Conservation (phyloP, 1,140 invertebrate species). For the Procambarus virginalis region DNA sequence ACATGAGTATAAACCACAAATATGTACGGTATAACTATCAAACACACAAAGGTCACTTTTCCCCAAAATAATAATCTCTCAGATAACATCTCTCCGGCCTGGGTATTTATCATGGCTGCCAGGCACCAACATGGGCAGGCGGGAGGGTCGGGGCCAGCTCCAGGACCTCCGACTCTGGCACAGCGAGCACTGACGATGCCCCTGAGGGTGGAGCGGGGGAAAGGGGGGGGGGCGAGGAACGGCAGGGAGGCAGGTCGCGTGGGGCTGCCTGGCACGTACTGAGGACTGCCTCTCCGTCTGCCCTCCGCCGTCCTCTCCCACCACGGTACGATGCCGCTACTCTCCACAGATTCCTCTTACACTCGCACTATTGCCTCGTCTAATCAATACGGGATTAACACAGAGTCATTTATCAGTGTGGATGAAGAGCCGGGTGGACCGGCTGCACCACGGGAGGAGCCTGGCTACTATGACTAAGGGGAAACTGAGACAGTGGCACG, state of each 20-base stretch:
- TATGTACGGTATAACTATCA: conserved; percentile 23
- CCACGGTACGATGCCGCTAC: conserved; percentile 29
- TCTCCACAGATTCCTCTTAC: conserved; percentile 6
- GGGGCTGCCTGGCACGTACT: conserved; percentile 53
- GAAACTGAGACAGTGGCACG: conserved; percentile 17
- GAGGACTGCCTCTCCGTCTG: conserved; percentile 17
- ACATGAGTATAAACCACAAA: conserved; percentile 43
- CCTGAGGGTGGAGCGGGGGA: neutral
- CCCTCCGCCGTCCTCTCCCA: conserved; percentile 36
- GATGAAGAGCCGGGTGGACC: neutral
- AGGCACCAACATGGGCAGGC: conserved; percentile 27
- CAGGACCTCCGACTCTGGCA: neutral
- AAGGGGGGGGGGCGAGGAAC: conserved; percentile 30
- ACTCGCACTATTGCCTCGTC: neutral
- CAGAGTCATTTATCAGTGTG: neutral
- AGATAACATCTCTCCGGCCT: conserved; percentile 11
- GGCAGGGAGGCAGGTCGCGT: conserved; percentile 56
- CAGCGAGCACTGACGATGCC: neutral
- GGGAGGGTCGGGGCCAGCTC: neutral
- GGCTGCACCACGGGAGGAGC: neutral
- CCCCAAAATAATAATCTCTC: conserved; percentile 8
- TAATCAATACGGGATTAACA: conserved; percentile 2
- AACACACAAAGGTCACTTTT: conserved; percentile 52
- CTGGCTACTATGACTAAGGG: neutral
- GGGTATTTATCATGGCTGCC: conserved; percentile 41